Evolutionary conservation across 2,888 invertebrate species (phyloP).

Genomic region (Hemithea aestivaria): DNA sequence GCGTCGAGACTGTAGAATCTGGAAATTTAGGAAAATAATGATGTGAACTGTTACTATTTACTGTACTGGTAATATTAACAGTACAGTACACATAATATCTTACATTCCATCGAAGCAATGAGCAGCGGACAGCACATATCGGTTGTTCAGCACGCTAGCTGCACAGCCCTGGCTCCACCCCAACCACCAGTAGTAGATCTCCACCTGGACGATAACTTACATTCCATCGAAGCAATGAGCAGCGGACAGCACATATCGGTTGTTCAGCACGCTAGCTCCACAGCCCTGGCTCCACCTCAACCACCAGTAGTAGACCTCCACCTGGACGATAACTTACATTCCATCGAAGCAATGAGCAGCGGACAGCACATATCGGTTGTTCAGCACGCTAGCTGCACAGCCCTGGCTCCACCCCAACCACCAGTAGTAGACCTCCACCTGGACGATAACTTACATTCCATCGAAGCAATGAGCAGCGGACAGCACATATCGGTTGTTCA

Average conservation of each 20-base stretch:
- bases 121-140: conserved; percentile 36
- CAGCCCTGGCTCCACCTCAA: conserved; percentile 22
- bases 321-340: conserved; percentile 35
- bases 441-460: conserved; percentile 15
- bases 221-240: conserved; percentile 26
- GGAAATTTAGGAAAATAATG: conserved; percentile 2
- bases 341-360: conserved; percentile 45
- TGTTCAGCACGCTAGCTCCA: conserved; percentile 26
- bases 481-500: conserved; percentile 17
- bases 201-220: conserved; percentile 30
- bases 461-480: conserved; percentile 30
- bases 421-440: conserved; percentile 23
- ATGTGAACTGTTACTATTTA: too few species aligned
- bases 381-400: conserved; percentile 44
- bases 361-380: conserved; percentile 29
- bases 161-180: conserved; percentile 43
- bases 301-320: conserved; percentile 12
- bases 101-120: conserved; percentile 43
- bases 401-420: conserved; percentile 36
- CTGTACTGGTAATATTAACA: too few species aligned
- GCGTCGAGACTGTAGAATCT: conserved; percentile 3
- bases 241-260: conserved; percentile 21
- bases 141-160: conserved; percentile 38
- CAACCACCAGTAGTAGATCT: conserved; percentile 6
- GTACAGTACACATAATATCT: too few species aligned